phyloP scores from a whole-genome alignment of 1,140 invertebrate genomes.

The Saccostrea cuccullata region DNA sequence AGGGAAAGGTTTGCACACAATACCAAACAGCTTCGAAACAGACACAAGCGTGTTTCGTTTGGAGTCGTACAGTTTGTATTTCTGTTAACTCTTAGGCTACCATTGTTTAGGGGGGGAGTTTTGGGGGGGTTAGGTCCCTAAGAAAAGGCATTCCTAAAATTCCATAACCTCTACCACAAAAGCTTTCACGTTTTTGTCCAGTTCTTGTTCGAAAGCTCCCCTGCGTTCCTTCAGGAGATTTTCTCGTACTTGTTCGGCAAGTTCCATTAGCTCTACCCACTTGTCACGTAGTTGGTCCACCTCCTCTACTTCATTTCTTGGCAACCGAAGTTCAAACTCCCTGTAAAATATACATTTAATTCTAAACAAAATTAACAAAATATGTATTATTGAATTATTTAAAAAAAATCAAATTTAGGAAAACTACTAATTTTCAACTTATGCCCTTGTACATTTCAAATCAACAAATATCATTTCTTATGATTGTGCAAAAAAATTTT shows the following conservation, averaged over 20 bases:
- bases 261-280: constrained; percentile 75
- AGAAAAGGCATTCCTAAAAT: constrained; percentile 78
- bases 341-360: too few species aligned
- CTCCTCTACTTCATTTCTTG: constrained; percentile 76
- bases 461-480: too few species aligned
- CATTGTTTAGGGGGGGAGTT: constrained; percentile 76
- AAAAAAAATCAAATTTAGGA: too few species aligned
- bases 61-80: constrained; percentile 74
- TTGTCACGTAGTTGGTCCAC: constrained; percentile 75
- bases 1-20: constrained; percentile 76
- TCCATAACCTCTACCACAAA: constrained; percentile 80
- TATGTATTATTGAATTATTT: too few species aligned
- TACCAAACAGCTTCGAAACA: constrained; percentile 78
- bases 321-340: constrained; percentile 75
- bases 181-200: constrained; percentile 79
- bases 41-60: constrained; percentile 78
- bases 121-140: constrained; percentile 77
- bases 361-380: too few species aligned
- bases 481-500: too few species aligned
- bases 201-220: constrained; percentile 77
- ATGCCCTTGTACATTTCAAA: too few species aligned
- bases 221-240: constrained; percentile 77
- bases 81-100: constrained; percentile 76
- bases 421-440: too few species aligned
- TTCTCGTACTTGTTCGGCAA: constrained; percentile 75